These are phyloP conservation scores for Panorpa germanica DNA, from an alignment of 2,888 invertebrate genomes.

Conservation along the genomic window DNA sequence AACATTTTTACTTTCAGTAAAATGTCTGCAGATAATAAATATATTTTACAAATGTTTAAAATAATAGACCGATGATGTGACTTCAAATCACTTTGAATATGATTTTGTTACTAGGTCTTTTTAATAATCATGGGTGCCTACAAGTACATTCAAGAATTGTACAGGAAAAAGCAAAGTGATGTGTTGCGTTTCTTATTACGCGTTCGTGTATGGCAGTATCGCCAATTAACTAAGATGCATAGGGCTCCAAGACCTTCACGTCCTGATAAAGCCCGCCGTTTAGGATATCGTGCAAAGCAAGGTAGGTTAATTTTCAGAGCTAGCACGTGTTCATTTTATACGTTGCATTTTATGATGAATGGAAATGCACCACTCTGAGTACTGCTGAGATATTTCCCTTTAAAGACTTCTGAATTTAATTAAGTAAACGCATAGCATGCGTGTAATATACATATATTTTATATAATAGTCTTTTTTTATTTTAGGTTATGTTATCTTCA, in stretches of 20 bases:
- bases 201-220: constrained; percentile 95
- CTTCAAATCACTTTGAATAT: constrained; percentile 60
- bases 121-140: constrained; percentile 97
- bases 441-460: too few relatives aligned
- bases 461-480: too few relatives aligned
- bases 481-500: too few relatives aligned
- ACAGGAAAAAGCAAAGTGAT: constrained; percentile 99
- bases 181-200: constrained; percentile 93
- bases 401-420: too few relatives aligned
- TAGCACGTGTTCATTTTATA: too few relatives aligned
- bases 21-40: too few relatives aligned
- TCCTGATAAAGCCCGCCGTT: constrained; percentile 93
- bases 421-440: too few relatives aligned
- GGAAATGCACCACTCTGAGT: too few relatives aligned
- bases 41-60: too few relatives aligned
- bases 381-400: too few relatives aligned
- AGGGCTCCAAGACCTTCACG: constrained; percentile 88
- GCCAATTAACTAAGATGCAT: constrained; percentile 91
- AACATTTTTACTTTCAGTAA: too few relatives aligned
- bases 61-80: constrained; percentile 40
- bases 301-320: constrained; percentile 90
- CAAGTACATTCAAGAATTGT: constrained; percentile 98
- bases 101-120: constrained; percentile 61
- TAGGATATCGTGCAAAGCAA: constrained; percentile 97
- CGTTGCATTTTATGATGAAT: too few relatives aligned